Base-by-base conservation (phyloP, 1,140 invertebrate genomes). In the Bombus fervidus region DNA sequence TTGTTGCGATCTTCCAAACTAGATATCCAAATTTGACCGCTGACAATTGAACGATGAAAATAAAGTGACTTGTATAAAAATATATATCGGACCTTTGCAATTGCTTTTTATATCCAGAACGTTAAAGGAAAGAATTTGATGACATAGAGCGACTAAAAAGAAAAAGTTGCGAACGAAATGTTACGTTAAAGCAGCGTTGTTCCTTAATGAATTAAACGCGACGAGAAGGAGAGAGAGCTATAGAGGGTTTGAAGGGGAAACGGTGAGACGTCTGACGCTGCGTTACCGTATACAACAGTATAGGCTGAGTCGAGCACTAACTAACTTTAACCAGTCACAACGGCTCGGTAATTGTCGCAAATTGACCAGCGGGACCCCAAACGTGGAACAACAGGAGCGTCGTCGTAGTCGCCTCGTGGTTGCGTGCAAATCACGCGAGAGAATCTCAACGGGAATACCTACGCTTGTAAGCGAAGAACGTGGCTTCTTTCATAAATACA, bases 291-390 rank as follows among this genome's bases (percentile, higher is more conserved):
- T 22, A 53, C 47, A 53, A 53, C 18, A 6, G 18, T 22, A 28
- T 15, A 28, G 18, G 6, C n/a, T 39, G 83, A 68, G 59, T 22
- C 73, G 82, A 79, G 74, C 74, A 34, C 85, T 92, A 92, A 93
- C 87, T 91, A 89, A 88, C 89, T 92, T 88, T 90, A 92, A 93
- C 85, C 92, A 81, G 87, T 91, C 84, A 80, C 87, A 91, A 91
- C 91, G 69, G 91, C 87, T 89, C 73, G 86, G 91, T 93, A 93
- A 93, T 92, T 91, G 89, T 59, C 66, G 88, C 86, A 89, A 93
- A 93, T 93, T 93, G 91, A 92, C 89, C 89, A 89, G 89, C 89
- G 85, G 81, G 87, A 78, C 78, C 86, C 88, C 83, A 87, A 90
- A 90, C 81, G 83, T 72, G 59, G 64, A 64, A 78, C 81, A 39